These are phyloP conservation scores for Strigops habroptila DNA, from an alignment of 2,113 vertebrate genomes.

Conservation along the genomic window DNA sequence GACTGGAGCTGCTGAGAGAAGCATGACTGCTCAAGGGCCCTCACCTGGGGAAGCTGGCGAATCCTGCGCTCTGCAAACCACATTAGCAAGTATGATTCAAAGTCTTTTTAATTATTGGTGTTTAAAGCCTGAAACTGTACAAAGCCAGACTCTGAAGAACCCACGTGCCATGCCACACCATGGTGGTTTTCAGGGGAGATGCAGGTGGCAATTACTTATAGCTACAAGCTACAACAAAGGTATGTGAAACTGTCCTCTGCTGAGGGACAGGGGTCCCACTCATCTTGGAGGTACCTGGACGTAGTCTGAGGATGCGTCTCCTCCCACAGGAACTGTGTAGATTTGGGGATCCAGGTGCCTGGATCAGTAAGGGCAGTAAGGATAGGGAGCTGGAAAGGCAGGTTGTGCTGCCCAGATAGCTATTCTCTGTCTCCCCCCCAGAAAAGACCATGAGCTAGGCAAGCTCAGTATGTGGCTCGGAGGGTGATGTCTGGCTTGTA, in stretches of 20 bases:
- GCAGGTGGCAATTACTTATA: neutral
- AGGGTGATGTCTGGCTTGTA: neutral
- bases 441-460: neutral
- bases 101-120: neutral
- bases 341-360: neutral
- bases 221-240: neutral
- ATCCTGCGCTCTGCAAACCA: fast-evolving
- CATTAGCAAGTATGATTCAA: neutral
- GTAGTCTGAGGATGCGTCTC: neutral
- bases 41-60: neutral
- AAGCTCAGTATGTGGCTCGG: neutral
- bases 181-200: neutral
- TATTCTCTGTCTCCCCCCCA: neutral
- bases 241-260: neutral
- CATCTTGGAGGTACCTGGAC: neutral
- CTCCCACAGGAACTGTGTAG: neutral
- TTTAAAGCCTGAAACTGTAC: neutral
- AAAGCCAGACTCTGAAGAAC: neutral
- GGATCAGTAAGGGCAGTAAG: neutral
- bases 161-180: fast-evolving
- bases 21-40: neutral
- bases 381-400: neutral
- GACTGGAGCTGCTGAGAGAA: neutral
- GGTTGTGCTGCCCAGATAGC: neutral
- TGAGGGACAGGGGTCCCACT: neutral